Conservation (phyloP, 2,888 invertebrate species). For the Ochlodes sylvanus region DNA sequence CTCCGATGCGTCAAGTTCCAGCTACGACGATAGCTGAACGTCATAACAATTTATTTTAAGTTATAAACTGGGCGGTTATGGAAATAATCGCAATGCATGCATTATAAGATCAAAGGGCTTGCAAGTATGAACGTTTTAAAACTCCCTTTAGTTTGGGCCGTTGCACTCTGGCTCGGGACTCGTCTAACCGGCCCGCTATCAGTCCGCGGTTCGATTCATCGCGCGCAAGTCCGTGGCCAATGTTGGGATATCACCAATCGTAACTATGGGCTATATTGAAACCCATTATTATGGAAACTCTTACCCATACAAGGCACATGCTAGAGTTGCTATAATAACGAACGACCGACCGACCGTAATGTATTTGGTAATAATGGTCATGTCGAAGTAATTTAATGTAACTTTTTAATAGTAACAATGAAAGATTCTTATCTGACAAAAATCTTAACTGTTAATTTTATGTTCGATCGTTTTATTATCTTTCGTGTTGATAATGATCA, state of each 20-base stretch:
- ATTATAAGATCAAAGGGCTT: constrained; percentile 69
- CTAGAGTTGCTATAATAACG: neutral
- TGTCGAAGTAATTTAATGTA: neutral
- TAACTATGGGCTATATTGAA: constrained; percentile 67
- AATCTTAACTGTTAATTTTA: constrained; percentile 22
- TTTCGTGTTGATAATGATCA: constrained; percentile 10
- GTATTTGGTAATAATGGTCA: neutral
- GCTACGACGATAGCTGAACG: constrained; percentile 4
- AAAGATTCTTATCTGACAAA: constrained; percentile 1
- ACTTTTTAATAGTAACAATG: neutral
- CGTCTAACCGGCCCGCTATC: constrained; percentile 84
- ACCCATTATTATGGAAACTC: constrained; percentile 54
- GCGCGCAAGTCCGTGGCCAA: constrained; percentile 68
- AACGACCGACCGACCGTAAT: constrained; percentile 10
- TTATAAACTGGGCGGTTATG: constrained; percentile 5
- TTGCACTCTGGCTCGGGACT: constrained; percentile 80
- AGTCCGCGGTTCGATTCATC: constrained; percentile 80
- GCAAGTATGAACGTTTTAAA: constrained; percentile 77
- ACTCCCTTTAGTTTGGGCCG: constrained; percentile 82
- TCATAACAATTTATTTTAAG: constrained; percentile 9
- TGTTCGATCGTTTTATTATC: constrained; percentile 14
- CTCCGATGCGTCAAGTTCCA: constrained; percentile 26
- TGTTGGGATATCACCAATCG: constrained; percentile 75
- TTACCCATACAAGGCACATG: constrained; percentile 20
- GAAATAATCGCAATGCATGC: constrained; percentile 30